phyloP scores from a whole-genome alignment of 2,797 vertebrate species.

The Anguilla marmorata region DNA sequence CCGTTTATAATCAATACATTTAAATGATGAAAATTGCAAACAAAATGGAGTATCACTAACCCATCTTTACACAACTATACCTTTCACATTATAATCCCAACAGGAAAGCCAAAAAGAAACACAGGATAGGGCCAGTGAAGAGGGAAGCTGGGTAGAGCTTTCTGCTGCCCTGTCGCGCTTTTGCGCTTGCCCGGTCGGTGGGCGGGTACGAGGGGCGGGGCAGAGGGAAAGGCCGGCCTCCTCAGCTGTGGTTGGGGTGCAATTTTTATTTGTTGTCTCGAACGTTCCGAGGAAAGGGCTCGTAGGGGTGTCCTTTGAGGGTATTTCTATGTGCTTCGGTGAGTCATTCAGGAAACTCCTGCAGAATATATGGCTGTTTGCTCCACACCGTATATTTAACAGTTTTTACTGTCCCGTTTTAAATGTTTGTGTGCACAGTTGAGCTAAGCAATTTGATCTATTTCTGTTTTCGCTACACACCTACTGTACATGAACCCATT shows the following conservation, averaged over 20 bases:
- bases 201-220: not conserved
- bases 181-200: not conserved
- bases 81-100: not conserved
- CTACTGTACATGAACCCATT: not conserved
- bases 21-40: too few species aligned
- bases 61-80: not conserved
- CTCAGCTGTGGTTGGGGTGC: slow-evolving; percentile 3
- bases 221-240: not conserved
- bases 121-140: not conserved
- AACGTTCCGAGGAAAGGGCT: not conserved
- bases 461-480: slow-evolving; percentile 18
- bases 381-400: slow-evolving; percentile 11
- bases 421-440: not conserved
- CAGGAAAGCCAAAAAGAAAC: not conserved
- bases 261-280: not conserved
- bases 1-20: too few species aligned
- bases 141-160: not conserved
- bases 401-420: not conserved
- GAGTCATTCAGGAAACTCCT: slow-evolving; percentile 36
- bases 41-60: not conserved
- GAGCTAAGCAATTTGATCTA: not conserved
- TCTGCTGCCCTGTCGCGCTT: not conserved
- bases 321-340: slow-evolving; percentile 34
- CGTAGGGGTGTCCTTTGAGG: slow-evolving; percentile 31
- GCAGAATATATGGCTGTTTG: slow-evolving; percentile 4